phyloP scores from a whole-genome alignment of 92 coral and sea anemone species.

The Zoanthus gigantus region DNA sequence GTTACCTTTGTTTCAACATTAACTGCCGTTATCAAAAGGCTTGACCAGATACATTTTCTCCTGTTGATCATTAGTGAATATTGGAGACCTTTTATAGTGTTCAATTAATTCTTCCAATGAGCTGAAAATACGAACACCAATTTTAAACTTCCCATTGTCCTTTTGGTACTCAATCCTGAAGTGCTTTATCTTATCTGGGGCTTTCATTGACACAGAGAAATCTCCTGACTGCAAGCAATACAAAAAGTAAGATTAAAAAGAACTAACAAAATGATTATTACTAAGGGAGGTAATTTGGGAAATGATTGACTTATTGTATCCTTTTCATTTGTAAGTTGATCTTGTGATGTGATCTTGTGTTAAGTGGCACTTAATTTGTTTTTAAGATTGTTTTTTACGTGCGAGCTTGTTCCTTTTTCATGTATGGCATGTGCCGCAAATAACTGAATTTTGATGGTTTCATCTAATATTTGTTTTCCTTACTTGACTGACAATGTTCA shows the following conservation, averaged over 20 bases:
- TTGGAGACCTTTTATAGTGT: constrained; percentile 93
- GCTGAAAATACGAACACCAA: constrained; percentile 87
- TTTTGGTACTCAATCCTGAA: constrained; percentile 79
- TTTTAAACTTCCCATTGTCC: constrained; percentile 68
- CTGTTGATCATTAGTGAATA: constrained; percentile 85
- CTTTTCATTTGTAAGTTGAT: too few relatives aligned
- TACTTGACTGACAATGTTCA: too few relatives aligned
- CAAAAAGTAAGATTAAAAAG: not conserved
- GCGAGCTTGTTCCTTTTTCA: too few relatives aligned
- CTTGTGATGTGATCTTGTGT: too few relatives aligned
- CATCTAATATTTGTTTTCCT: too few relatives aligned
- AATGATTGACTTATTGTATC: too few relatives aligned
- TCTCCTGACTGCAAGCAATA: constrained; percentile 83
- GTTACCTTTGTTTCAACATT: constrained; percentile 35
- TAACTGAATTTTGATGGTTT: too few relatives aligned
- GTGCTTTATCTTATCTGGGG: constrained; percentile 97
- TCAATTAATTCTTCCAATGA: constrained; percentile 83
- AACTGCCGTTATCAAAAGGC: constrained; percentile 71
- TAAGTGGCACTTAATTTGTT: too few relatives aligned
- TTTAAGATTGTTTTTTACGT: too few relatives aligned
- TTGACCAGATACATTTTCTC: constrained; percentile 91
- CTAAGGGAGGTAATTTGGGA: too few relatives aligned
- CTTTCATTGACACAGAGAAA: constrained; percentile 97
- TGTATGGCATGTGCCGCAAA: too few relatives aligned
- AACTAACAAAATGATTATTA: too few relatives aligned